phyloP scores from a whole-genome alignment of 1,140 invertebrate genomes.

The Pectinophora gossypiella region DNA sequence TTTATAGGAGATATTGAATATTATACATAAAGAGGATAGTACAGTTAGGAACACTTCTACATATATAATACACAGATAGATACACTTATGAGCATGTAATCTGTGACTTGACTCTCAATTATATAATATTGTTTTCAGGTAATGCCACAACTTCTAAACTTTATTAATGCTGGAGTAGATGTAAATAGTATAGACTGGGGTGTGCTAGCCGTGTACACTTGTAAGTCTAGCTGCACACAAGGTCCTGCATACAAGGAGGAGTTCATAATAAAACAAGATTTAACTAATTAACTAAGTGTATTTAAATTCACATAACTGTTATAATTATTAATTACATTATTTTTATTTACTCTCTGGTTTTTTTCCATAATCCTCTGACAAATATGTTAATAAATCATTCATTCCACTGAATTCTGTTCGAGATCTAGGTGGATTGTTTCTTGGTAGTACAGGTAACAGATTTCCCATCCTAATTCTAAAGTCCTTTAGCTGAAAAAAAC shows the following conservation, averaged over 20 bases:
- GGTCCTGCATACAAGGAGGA: constrained; percentile 83
- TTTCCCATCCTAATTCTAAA: constrained; percentile 84
- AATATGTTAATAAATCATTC: constrained; percentile 87
- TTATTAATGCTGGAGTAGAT: constrained; percentile 81
- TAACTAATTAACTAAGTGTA: constrained; percentile 46
- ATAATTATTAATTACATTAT: constrained; percentile 10
- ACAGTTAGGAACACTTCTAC: no score
- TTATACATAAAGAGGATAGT: no score
- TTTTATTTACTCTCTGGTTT: constrained; percentile 31
- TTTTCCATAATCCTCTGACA: constrained; percentile 76
- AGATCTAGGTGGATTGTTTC: constrained; percentile 87
- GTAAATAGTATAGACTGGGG: constrained; percentile 93
- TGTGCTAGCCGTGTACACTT: constrained; percentile 90
- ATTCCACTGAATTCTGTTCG: constrained; percentile 91
- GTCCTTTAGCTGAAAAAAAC: constrained; percentile 77
- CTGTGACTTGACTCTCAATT: constrained; percentile 6
- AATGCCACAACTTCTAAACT: constrained; percentile 93
- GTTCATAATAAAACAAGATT: constrained; percentile 94
- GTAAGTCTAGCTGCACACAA: constrained; percentile 83
- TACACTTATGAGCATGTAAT: no score
- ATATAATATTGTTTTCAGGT: constrained; percentile 81
- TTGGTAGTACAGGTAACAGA: constrained; percentile 84
- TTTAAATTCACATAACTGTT: no score
- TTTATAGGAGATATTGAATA: no score
- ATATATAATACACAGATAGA: no score